phyloP scores from a whole-genome alignment of 2,888 invertebrate species.

The Hecatera dysodea region DNA sequence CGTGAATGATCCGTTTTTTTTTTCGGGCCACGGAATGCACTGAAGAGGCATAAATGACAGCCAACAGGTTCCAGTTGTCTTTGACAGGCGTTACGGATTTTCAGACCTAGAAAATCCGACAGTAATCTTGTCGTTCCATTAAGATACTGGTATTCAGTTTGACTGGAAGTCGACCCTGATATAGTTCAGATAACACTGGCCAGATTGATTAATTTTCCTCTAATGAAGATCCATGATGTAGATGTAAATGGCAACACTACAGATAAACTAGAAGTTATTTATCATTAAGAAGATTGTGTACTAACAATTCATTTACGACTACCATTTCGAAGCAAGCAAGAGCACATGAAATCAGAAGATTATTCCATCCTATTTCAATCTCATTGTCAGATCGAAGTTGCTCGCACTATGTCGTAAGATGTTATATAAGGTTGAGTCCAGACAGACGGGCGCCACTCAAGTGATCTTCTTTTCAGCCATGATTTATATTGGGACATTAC shows the following conservation, averaged over 20 bases:
- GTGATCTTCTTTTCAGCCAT: slow-evolving; percentile 29
- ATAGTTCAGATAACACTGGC: too few species aligned
- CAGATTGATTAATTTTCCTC: neutral
- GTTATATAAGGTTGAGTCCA: slow-evolving; percentile 53
- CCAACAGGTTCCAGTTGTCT: too few species aligned
- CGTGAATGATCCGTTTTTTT: too few species aligned
- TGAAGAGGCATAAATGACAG: too few species aligned
- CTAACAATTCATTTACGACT: slow-evolving; percentile 5
- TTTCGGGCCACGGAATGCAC: too few species aligned
- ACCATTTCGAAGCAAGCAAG: slow-evolving; percentile 4
- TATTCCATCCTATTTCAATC: slow-evolving; percentile 37
- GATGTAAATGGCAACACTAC: neutral
- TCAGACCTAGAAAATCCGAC: too few species aligned
- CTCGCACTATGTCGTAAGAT: slow-evolving; percentile 14
- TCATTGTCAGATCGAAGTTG: slow-evolving; percentile 12
- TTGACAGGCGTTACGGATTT: too few species aligned
- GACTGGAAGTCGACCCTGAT: too few species aligned
- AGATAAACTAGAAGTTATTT: neutral
- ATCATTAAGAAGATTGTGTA: slow-evolving; percentile 10
- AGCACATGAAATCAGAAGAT: slow-evolving; percentile 35
- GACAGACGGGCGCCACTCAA: slow-evolving; percentile 61
- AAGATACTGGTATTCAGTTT: too few species aligned
- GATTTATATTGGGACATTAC: slow-evolving; percentile 38
- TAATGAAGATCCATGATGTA: neutral
- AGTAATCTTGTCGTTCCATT: too few species aligned